phyloP scores from a whole-genome alignment of 2,113 vertebrate genomes.

The Elephas maximus region DNA sequence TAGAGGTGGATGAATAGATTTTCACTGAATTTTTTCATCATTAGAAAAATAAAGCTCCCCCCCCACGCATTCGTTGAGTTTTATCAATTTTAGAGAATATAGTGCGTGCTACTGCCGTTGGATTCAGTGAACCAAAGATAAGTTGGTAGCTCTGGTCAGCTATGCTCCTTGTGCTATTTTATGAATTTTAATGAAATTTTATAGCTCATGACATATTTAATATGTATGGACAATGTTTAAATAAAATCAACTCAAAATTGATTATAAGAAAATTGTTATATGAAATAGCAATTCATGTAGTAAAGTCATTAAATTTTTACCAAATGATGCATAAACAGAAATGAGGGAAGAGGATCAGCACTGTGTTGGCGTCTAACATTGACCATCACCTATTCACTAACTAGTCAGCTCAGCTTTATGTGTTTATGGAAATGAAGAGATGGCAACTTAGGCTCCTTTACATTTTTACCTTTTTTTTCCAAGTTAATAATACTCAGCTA shows the following conservation, averaged over 20 bases:
- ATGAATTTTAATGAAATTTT: neutral
- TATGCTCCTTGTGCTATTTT: neutral
- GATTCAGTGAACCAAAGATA: neutral
- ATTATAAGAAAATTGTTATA: neutral
- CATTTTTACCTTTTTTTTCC: neutral
- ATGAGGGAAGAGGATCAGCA: neutral
- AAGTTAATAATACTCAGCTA: neutral
- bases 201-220: neutral
- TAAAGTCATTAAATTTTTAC: neutral
- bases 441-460: neutral
- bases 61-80: neutral
- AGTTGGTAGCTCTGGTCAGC: neutral
- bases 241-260: neutral
- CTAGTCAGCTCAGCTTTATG: neutral
- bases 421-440: neutral
- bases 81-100: conserved; percentile 46
- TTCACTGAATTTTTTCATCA: neutral
- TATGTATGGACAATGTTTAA: neutral
- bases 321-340: neutral
- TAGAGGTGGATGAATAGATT: neutral
- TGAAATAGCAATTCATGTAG: neutral
- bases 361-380: neutral
- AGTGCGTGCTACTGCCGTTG: neutral
- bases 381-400: neutral
- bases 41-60: neutral